Evolutionary conservation across 1,140 invertebrate genomes (phyloP).

Genomic region (Drosophila ogumai): DNA sequence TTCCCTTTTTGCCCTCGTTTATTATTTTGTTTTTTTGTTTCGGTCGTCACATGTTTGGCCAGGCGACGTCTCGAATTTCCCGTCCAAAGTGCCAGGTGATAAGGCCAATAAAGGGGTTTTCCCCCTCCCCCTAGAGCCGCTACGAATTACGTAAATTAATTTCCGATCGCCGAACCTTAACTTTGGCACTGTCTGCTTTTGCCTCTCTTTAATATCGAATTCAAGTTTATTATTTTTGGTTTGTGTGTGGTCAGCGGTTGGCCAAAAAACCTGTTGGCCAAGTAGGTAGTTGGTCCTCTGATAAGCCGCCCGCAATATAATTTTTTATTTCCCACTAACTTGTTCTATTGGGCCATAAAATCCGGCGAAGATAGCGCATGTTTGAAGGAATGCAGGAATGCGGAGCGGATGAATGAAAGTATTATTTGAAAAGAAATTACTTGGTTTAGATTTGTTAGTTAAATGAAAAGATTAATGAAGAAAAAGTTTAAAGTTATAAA

Average conservation of each 20-base stretch:
- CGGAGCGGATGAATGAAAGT: conserved; percentile 11
- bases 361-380: conserved; percentile 18
- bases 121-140: background rate
- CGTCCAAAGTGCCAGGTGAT: conserved; percentile 48
- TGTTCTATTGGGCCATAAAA: conserved; percentile 34
- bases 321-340: conserved; percentile 39
- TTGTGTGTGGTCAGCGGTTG: conserved; percentile 23
- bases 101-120: conserved; percentile 23
- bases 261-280: conserved; percentile 38
- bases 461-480: background rate
- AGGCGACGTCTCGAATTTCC: conserved; percentile 51
- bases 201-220: conserved; percentile 10
- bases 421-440: background rate
- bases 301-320: conserved; percentile 42
- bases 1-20: background rate
- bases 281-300: conserved; percentile 20
- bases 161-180: conserved; percentile 49
- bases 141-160: conserved; percentile 51
- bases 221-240: conserved; percentile 29
- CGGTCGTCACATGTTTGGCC: conserved; percentile 54
- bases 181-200: conserved; percentile 26
- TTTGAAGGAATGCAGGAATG: conserved; percentile 1
- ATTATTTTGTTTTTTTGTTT: background rate
- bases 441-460: background rate
- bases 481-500: background rate